Percentiles rank a stretch among this genome's conserved stretches.
Conservation (phyloP, 2,888 invertebrate species). For the Thecocarcelia acutangulata region DNA sequence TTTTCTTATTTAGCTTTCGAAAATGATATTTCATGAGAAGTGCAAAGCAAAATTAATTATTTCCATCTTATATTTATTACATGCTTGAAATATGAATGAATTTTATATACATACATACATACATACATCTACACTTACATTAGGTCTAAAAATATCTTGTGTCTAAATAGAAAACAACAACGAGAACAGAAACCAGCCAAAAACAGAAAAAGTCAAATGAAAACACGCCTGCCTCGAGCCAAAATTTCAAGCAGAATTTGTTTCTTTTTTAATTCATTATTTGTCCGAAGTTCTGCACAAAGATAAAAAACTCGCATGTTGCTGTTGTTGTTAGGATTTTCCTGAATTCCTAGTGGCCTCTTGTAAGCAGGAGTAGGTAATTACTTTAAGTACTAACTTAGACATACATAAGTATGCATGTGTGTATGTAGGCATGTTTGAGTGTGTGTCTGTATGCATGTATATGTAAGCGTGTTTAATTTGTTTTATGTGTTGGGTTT, state of each 20-base stretch:
- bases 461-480: background rate
- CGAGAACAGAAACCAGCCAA: background rate
- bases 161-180: conserved; percentile 10
- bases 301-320: background rate
- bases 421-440: background rate
- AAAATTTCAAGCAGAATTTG: conserved; percentile 13
- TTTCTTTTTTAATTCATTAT: conserved; percentile 20
- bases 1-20: background rate
- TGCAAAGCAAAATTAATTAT: conserved; percentile 28
- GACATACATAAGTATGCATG: conserved; percentile 5
- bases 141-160: background rate
- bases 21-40: conserved; percentile 1
- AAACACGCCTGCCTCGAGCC: conserved; percentile 42
- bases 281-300: conserved; percentile 12
- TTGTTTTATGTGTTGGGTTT: background rate
- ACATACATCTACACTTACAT: too few relatives aligned
- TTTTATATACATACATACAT: conserved; percentile 39
- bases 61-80: conserved; percentile 17
- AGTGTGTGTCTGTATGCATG: too few relatives aligned
- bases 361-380: conserved; percentile 54
- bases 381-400: conserved; percentile 44
- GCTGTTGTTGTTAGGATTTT: background rate
- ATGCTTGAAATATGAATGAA: conserved; percentile 26
- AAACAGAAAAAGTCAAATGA: conserved; percentile 19
- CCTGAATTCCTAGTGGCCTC: conserved; percentile 22